These are phyloP conservation scores for Sacculina carcini DNA, from an alignment of 2,888 invertebrate genomes.

Conservation along the genomic window DNA sequence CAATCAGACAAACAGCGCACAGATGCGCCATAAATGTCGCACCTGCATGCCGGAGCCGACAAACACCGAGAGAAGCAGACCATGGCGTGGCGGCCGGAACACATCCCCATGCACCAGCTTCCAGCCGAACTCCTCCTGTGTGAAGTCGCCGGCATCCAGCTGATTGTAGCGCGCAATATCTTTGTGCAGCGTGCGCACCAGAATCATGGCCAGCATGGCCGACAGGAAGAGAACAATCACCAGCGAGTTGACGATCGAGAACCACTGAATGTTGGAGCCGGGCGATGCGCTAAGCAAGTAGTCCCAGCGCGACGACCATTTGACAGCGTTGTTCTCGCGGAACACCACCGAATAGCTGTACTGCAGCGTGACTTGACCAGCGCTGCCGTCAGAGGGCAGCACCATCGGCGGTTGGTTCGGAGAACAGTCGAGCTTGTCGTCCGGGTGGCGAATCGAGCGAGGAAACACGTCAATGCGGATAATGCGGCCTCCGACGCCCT, in stretches of 20 bases:
- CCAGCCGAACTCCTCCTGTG: constrained; percentile 58
- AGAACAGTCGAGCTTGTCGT: constrained; percentile 8
- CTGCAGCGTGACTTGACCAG: constrained; percentile 32
- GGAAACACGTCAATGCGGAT: constrained; percentile 24
- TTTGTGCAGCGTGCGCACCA: constrained; percentile 82
- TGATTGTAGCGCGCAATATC: constrained; percentile 98
- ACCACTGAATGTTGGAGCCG: constrained; percentile 96
- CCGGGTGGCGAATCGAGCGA: constrained; percentile 26
- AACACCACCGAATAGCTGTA: constrained; percentile 75
- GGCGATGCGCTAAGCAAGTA: constrained; percentile 96
- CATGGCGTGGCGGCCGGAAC: constrained; percentile 44
- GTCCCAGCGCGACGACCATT: constrained; percentile 99
- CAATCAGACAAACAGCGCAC: constrained; percentile 41
- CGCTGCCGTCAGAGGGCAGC: constrained; percentile 36
- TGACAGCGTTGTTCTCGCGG: constrained; percentile 48
- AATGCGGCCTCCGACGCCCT: background rate
- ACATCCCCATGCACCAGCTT: constrained; percentile 36
- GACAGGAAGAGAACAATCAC: constrained; percentile 89
- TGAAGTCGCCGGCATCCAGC: constrained; percentile 31
- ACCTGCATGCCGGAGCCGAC: constrained; percentile 93
- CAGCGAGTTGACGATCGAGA: constrained; percentile 87
- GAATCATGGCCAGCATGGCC: constrained; percentile 99
- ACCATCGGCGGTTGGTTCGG: constrained; percentile 21
- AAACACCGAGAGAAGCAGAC: constrained; percentile 82
- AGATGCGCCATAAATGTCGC: constrained; percentile 78